A percentile compares a stretch with the other conserved stretches of the same genome.
Evolutionary conservation across 2,888 invertebrate species (phyloP).

Genomic region (Drosophila recens): DNA sequence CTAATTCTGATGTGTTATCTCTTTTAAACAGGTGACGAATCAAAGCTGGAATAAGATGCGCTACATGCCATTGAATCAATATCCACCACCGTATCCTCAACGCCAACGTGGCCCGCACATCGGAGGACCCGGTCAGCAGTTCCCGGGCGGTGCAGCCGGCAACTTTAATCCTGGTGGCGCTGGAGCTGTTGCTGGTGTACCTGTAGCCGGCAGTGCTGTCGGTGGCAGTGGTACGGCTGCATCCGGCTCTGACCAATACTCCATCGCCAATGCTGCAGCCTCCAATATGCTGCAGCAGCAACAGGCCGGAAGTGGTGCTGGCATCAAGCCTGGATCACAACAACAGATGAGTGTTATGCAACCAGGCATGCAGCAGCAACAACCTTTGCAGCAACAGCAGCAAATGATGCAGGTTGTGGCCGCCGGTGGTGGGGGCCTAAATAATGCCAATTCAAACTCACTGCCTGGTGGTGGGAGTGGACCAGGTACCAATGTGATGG

Average conservation of each 20-base stretch:
- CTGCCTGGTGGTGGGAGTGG: constrained; percentile 85
- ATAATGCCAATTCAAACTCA: constrained; percentile 86
- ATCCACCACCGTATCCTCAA: constrained; percentile 85
- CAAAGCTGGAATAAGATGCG: constrained; percentile 86
- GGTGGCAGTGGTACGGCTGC: constrained; percentile 82
- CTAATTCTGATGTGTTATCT: background rate
- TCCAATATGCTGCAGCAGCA: constrained; percentile 85
- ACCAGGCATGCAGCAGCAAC: constrained; percentile 76
- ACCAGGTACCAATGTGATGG: constrained; percentile 87
- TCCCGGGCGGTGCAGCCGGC: constrained; percentile 74
- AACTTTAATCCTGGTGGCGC: constrained; percentile 73
- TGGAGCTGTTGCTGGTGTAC: constrained; percentile 65
- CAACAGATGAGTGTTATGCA: constrained; percentile 78
- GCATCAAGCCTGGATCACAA: constrained; percentile 84
- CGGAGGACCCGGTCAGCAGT: constrained; percentile 81
- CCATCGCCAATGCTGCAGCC: constrained; percentile 85
- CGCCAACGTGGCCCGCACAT: constrained; percentile 84
- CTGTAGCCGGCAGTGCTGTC: constrained; percentile 47
- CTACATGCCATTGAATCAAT: constrained; percentile 85
- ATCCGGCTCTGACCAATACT: constrained; percentile 82
- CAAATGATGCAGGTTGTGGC: constrained; percentile 78
- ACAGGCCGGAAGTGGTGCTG: constrained; percentile 39
- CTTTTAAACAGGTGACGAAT: constrained; percentile 77
- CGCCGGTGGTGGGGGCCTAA: constrained; percentile 67
- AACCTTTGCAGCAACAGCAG: constrained; percentile 64